phyloP scores from a whole-genome alignment of 2,888 invertebrate genomes.

The Lasioglossum lativentre region DNA sequence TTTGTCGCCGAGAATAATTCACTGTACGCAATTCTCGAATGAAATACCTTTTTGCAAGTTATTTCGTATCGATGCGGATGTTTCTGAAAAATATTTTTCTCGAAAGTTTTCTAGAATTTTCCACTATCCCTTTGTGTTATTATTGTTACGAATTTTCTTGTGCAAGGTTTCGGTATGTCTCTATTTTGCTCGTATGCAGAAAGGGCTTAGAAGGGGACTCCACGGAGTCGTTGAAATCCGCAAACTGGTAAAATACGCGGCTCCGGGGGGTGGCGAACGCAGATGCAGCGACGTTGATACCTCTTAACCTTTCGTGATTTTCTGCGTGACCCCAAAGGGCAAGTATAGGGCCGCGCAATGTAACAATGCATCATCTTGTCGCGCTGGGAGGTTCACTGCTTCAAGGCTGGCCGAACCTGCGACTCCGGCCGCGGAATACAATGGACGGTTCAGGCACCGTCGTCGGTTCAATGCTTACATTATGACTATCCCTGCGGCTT shows the following conservation, averaged over 20 bases:
- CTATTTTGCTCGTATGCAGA: neutral
- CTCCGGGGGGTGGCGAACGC: slow-evolving; percentile 19
- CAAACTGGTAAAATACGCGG: slow-evolving; percentile 11
- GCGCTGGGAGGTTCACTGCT: slow-evolving; percentile 81
- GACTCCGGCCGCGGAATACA: slow-evolving; percentile 78
- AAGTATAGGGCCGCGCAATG: slow-evolving; percentile 73
- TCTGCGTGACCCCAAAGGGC: slow-evolving; percentile 72
- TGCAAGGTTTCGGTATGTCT: neutral
- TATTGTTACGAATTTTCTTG: neutral
- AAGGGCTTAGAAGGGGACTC: neutral
- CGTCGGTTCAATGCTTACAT: slow-evolving; percentile 76
- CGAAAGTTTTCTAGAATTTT: too few species aligned
- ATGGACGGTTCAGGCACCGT: slow-evolving; percentile 76
- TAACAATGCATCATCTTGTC: slow-evolving; percentile 83
- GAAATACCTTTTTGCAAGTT: neutral
- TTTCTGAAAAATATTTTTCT: too few species aligned
- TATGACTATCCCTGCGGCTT: slow-evolving; percentile 76
- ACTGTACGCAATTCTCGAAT: neutral
- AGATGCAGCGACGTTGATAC: slow-evolving; percentile 66
- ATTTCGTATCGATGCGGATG: neutral
- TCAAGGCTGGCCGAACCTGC: slow-evolving; percentile 79
- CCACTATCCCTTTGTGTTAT: neutral
- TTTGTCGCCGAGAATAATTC: neutral
- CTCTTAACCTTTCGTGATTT: slow-evolving; percentile 73
- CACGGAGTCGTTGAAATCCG: slow-evolving; percentile 14